phyloP scores from a whole-genome alignment of 2,797 vertebrate genomes.

The Rachycentron canadum region DNA sequence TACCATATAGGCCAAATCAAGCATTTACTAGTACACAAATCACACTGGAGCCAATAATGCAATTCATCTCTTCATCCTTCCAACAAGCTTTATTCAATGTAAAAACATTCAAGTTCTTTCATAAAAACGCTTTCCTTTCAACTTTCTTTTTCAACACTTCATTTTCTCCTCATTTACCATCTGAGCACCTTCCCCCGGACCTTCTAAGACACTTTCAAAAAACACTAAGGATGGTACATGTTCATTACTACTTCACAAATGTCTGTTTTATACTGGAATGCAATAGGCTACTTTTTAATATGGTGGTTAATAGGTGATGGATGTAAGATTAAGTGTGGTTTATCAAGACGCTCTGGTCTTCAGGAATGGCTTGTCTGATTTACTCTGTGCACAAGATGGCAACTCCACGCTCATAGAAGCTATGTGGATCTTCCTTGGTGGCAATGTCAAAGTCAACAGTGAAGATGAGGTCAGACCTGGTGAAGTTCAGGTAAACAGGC shows the following conservation, averaged over 20 bases:
- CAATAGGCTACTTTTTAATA: slow-evolving; percentile 45
- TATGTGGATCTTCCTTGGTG: slow-evolving; percentile 96
- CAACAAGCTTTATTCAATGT: slow-evolving; percentile 68
- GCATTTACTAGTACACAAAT: slow-evolving; percentile 1
- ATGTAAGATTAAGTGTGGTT: slow-evolving; percentile 39
- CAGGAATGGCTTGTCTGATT: slow-evolving; percentile 37
- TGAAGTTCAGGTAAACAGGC: slow-evolving; percentile 99
- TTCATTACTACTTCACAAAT: slow-evolving; percentile 36
- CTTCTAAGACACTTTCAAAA: slow-evolving; percentile 64
- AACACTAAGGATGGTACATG: slow-evolving; percentile 35
- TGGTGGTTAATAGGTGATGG: slow-evolving; percentile 36
- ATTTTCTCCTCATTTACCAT: slow-evolving; percentile 40
- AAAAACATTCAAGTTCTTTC: slow-evolving; percentile 78
- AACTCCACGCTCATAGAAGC: slow-evolving; percentile 98
- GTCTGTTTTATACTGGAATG: slow-evolving; percentile 42
- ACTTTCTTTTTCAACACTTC: slow-evolving; percentile 45
- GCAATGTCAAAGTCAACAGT: slow-evolving; percentile 98
- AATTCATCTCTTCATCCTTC: slow-evolving; percentile 47
- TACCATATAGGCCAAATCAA: not conserved
- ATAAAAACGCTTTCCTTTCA: slow-evolving; percentile 67
- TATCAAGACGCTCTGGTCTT: slow-evolving; percentile 13
- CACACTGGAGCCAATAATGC: slow-evolving; percentile 28
- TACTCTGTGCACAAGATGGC: slow-evolving; percentile 97
- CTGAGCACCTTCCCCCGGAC: slow-evolving; percentile 70
- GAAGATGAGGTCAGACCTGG: slow-evolving; percentile 97